Percentiles rank a stretch among this genome's conserved stretches.
phyloP scores from a whole-genome alignment of 2,113 vertebrate species.

The Phylloscopus trochiloides region DNA sequence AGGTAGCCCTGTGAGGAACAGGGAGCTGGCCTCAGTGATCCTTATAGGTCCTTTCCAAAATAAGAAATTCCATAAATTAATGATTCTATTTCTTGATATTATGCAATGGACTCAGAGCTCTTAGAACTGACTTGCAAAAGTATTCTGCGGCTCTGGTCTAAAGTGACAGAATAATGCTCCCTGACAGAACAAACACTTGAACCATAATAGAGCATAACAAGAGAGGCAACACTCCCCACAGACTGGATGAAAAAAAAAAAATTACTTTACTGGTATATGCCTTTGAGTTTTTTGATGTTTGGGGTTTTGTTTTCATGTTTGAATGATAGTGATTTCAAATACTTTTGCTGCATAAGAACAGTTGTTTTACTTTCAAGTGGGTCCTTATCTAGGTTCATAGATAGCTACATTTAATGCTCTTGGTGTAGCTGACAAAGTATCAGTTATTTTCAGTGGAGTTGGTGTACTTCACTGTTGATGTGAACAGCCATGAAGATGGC shows the following conservation, averaged over 20 bases:
- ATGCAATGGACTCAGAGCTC: accelerated
- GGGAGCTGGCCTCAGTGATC: not conserved
- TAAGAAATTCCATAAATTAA: not conserved
- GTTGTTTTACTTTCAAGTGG: not conserved
- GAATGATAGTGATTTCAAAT: not conserved
- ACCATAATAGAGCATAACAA: accelerated
- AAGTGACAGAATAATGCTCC: not conserved
- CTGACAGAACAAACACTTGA: not conserved
- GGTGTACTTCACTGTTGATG: not conserved
- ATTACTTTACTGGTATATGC: not conserved
- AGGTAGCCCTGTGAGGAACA: accelerated
- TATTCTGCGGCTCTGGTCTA: not conserved
- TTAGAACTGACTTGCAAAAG: not conserved
- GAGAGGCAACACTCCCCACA: not conserved
- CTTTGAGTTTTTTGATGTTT: not conserved
- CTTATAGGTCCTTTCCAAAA: not conserved
- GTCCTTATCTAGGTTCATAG: not conserved
- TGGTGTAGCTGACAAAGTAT: not conserved
- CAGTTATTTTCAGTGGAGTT: not conserved
- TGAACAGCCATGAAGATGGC: not conserved
- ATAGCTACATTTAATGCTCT: not conserved
- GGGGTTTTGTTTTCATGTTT: not conserved
- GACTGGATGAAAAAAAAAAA: not conserved
- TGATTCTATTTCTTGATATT: not conserved
- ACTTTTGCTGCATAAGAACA: not conserved